Conservation (phyloP, 1,140 invertebrate species). For the Pseudomyrmex concolor region DNA sequence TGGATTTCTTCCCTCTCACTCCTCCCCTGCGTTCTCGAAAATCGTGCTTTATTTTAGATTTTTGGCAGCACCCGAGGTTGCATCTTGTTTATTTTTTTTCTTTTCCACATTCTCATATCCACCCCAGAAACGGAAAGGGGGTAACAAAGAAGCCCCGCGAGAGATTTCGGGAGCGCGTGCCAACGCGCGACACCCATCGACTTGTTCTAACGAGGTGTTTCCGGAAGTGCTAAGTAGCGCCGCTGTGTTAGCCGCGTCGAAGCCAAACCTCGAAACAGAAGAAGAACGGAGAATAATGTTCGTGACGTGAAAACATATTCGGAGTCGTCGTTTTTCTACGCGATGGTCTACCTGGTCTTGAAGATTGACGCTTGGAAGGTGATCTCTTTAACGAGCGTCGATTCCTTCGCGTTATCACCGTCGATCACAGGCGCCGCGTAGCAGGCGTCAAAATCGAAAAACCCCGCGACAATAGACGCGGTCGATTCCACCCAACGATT, state of each 20-base stretch:
- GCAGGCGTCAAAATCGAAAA: slow-evolving; percentile 57
- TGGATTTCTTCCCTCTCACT: slow-evolving; percentile 21
- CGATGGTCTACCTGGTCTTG: slow-evolving; percentile 23
- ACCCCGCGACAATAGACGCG: slow-evolving; percentile 49
- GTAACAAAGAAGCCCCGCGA: neutral
- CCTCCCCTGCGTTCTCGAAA: neutral
- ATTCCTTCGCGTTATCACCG: slow-evolving; percentile 45
- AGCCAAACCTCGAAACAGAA: slow-evolving; percentile 13
- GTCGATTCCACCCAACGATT: slow-evolving; percentile 55
- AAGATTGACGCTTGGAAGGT: slow-evolving; percentile 34
- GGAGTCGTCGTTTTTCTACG: slow-evolving; percentile 18
- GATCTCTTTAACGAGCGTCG: slow-evolving; percentile 57
- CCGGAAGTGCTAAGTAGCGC: slow-evolving; percentile 69
- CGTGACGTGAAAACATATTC: slow-evolving; percentile 33
- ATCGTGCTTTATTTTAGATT: slow-evolving; percentile 73
- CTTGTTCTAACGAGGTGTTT: slow-evolving; percentile 76
- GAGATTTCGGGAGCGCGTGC: slow-evolving; percentile 63
- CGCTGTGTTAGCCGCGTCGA: neutral
- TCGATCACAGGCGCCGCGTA: slow-evolving; percentile 29
- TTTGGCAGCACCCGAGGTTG: slow-evolving; percentile 70
- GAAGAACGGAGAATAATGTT: neutral
- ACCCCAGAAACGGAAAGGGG: neutral
- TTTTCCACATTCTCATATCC: neutral
- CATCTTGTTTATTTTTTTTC: neutral
- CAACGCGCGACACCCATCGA: slow-evolving; percentile 68